phyloP scores from a whole-genome alignment of 2,113 vertebrate species.

The Ceyx melanurus region DNA sequence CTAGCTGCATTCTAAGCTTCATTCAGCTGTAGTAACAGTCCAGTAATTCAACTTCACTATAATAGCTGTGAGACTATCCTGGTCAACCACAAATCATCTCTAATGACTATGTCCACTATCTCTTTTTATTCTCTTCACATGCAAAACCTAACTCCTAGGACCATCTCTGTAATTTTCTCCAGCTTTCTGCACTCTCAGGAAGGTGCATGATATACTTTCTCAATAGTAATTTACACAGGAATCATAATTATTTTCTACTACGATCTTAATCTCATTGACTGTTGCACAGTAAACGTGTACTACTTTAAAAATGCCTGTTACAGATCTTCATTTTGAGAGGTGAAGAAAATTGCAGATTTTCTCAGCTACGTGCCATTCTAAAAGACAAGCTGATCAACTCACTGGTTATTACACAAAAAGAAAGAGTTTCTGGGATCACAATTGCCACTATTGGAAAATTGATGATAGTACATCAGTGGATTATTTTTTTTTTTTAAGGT shows the following conservation, averaged over 20 bases:
- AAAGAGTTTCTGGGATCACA: not conserved
- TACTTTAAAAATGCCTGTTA: not conserved
- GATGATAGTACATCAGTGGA: not conserved
- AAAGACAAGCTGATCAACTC: not conserved
- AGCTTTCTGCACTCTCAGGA: not conserved
- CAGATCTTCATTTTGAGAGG: not conserved
- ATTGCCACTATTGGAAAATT: not conserved
- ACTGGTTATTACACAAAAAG: not conserved
- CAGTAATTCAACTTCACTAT: not conserved
- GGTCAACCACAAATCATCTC: not conserved
- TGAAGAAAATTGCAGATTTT: conserved; percentile 9
- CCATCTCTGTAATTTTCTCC: not conserved
- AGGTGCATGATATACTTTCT: not conserved
- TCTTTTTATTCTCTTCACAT: not conserved
- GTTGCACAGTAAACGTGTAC: accelerated
- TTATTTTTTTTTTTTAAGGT: not conserved
- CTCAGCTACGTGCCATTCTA: not conserved
- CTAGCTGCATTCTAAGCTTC: not conserved
- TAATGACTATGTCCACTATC: not conserved
- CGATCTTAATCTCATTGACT: not conserved
- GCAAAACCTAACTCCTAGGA: not conserved
- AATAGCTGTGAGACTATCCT: accelerated
- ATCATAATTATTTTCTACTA: not conserved
- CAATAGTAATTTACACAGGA: not conserved
- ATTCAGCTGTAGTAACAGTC: not conserved